These are phyloP conservation scores for Anolis sagrei DNA, from an alignment of 2,113 vertebrate genomes.

Conservation along the genomic window DNA sequence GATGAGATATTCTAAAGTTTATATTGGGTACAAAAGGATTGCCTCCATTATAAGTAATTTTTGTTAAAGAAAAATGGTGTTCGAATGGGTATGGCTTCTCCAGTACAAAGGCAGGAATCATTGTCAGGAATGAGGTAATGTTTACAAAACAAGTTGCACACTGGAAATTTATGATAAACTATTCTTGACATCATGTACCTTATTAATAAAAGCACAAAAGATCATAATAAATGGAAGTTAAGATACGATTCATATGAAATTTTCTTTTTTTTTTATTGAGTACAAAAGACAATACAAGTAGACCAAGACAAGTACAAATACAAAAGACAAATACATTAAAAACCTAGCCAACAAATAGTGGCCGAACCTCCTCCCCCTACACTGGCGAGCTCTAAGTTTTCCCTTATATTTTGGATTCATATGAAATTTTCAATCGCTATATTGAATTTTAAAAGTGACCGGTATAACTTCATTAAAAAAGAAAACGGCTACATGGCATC, in stretches of 20 bases:
- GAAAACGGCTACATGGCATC: background rate
- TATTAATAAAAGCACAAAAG: background rate
- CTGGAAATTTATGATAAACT: background rate
- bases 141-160: background rate
- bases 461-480: background rate
- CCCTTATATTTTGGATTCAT: too few relatives aligned
- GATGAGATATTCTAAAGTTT: too few relatives aligned
- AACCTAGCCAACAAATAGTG: too few relatives aligned
- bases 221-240: background rate
- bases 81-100: background rate
- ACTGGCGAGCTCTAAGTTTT: too few relatives aligned
- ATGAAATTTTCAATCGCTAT: slow-evolving; percentile 15
- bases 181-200: background rate
- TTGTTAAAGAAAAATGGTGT: background rate
- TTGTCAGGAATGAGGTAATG: too few relatives aligned
- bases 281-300: too few relatives aligned
- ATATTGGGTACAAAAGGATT: background rate
- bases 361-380: too few relatives aligned
- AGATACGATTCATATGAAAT: slow-evolving; percentile 26
- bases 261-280: too few relatives aligned
- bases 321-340: too few relatives aligned
- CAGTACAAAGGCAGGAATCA: background rate
- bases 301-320: too few relatives aligned
- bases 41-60: background rate
- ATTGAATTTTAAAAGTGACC: background rate